Evolutionary conservation across 2,797 vertebrate species (phyloP).

Genomic region (Thunnus albacares): DNA sequence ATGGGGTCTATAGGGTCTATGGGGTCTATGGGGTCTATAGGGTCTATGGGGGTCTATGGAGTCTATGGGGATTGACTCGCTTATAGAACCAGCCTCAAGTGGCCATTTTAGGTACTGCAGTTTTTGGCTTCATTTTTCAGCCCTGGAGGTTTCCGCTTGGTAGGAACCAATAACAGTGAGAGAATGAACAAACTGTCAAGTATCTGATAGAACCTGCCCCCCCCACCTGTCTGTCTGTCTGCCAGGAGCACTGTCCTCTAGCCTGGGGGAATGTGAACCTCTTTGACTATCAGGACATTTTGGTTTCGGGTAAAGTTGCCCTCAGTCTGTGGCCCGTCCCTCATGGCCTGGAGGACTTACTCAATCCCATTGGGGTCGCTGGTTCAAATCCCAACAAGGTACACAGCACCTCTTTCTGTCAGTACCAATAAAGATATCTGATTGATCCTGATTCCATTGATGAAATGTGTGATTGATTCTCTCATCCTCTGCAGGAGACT

Average conservation of each 20-base stretch:
- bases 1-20: too few relatives aligned
- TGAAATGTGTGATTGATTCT: background rate
- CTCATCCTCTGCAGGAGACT: conserved; percentile 72
- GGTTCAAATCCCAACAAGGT: conserved; percentile 88
- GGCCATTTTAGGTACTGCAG: too few relatives aligned
- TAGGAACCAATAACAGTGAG: too few relatives aligned
- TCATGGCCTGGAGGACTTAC: conserved; percentile 79
- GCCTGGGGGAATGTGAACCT: conserved; percentile 85
- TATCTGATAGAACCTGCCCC: too few relatives aligned
- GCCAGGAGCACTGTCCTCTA: conserved; percentile 82
- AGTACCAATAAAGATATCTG: background rate
- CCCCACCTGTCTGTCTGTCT: conserved; percentile 10
- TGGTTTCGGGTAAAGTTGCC: conserved; percentile 80
- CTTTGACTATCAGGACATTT: conserved; percentile 80
- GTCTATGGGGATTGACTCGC: too few relatives aligned
- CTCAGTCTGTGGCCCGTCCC: conserved; percentile 82
- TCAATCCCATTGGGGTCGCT: conserved; percentile 80
- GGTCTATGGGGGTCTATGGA: too few relatives aligned
- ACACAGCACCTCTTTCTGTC: background rate
- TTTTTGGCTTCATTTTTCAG: too few relatives aligned
- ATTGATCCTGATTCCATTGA: background rate
- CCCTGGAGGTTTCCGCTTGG: too few relatives aligned
- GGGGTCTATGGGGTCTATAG: too few relatives aligned
- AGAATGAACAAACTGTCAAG: too few relatives aligned
- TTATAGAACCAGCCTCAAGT: too few relatives aligned